A percentile compares a stretch with the other conserved stretches of the same genome.
phyloP scores from a whole-genome alignment of 2,113 vertebrate species.

The Sturnus vulgaris region DNA sequence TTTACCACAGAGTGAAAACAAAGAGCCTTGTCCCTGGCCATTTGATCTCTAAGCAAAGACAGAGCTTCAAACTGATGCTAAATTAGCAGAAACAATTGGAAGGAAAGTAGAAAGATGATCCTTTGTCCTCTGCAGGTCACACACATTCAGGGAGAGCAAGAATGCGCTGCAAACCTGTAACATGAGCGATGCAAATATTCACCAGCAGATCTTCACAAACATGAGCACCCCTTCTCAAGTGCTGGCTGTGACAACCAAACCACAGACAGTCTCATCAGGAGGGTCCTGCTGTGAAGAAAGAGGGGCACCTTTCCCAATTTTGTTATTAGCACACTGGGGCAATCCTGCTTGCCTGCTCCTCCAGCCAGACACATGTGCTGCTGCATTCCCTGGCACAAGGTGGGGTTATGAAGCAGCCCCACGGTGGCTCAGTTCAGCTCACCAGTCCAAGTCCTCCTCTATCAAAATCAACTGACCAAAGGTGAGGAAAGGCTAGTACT shows the following conservation, averaged over 20 bases:
- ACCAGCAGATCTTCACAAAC: neutral
- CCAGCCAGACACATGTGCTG: neutral
- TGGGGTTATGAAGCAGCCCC: neutral
- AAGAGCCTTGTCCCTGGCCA: neutral
- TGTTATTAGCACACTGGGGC: neutral
- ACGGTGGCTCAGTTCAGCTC: neutral
- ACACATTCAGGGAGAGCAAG: neutral
- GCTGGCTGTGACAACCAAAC: neutral
- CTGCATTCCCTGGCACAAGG: neutral
- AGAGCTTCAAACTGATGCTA: neutral
- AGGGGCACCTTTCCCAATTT: neutral
- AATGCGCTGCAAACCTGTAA: neutral
- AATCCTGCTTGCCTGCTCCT: neutral
- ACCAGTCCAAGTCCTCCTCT: neutral
- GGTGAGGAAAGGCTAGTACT: neutral
- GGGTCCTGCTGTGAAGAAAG: neutral
- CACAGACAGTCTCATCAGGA: neutral
- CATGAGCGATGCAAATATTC: neutral
- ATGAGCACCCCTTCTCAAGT: neutral
- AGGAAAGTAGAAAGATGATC: conserved; percentile 24
- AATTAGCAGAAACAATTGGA: conserved; percentile 19
- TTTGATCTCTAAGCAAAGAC: conserved; percentile 14
- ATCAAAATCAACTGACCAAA: neutral
- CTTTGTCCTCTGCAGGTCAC: conserved; percentile 12
- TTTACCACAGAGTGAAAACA: neutral